Evolutionary conservation across 2,113 vertebrate species (phyloP), one percentile per base, ranked within the genome.

Genomic region (Hemicordylus capensis): DNA sequence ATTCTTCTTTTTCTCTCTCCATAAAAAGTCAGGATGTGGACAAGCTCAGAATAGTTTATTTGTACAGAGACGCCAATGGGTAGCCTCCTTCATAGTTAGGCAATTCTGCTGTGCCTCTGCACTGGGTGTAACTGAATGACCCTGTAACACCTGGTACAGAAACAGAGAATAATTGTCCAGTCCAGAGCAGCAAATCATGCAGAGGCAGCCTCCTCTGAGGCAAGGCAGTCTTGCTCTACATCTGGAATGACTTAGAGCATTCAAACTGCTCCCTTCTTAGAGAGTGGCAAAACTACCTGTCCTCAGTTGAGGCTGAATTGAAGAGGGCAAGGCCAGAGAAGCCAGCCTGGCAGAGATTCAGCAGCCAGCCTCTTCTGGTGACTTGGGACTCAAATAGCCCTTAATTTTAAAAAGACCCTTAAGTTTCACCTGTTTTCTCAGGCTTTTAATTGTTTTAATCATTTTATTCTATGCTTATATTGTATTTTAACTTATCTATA

Each of bases 1-100:
- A n/a, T n/a, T n/a, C n/a, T n/a, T n/a, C 48, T 51, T 6, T 51
- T 6, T 2, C 24, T 0, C 0, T 12, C 7, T 80, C 0, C 15
- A 7, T 73, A 51, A 20, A 20, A 26, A 26, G 1, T 58, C 34
- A 59, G n/a, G 46, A 17, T n/a, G n/a, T n/a, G 11, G n/a, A 39
- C 14, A 4, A 73, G 70, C 70, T 44, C 70, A 31, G 44, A 46
- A n/a, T 2, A 73, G 34, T 15, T 11, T 54, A 70, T 22, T 70
- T 22, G 4, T 12, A 9, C 9, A 70, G 67, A 70, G 9, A 70
- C 37, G 20, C 64, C 4, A 14, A 12, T 42, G 67, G 39, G 67
- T 22, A 31, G 37, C 28, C 12, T 3, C 70, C 20, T 42, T 17
- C 19, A 67, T 4, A 17, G n/a, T 54, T 54, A 54, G 51, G 51